These are phyloP conservation scores for Drosophila testacea DNA, from an alignment of 2,888 invertebrate genomes.

Conservation along the genomic window DNA sequence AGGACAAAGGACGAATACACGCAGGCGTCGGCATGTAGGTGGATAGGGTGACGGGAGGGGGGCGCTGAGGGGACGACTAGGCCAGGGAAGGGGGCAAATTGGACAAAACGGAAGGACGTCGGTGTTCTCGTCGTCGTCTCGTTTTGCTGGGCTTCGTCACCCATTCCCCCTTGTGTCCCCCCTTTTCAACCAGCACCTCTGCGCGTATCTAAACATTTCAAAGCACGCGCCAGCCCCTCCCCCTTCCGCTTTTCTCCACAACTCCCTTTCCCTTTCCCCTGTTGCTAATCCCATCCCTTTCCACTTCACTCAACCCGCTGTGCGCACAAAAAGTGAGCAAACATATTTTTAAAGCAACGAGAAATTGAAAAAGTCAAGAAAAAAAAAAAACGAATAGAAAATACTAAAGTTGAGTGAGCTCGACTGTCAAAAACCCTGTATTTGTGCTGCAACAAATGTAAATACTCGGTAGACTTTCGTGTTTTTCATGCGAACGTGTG, in stretches of 20 bases:
- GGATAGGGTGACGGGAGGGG: neutral
- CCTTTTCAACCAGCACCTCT: no score
- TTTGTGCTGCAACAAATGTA: no score
- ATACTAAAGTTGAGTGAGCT: neutral
- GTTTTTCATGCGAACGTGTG: no score
- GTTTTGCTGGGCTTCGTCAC: constrained; percentile 16
- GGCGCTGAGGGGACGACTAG: neutral
- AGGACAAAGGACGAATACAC: constrained; percentile 33
- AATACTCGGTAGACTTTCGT: no score
- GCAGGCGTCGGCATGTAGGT: constrained; percentile 39
- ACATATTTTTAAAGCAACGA: constrained; percentile 41
- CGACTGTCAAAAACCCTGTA: neutral
- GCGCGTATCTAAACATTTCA: neutral
- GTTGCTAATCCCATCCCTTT: no score
- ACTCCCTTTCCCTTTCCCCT: neutral
- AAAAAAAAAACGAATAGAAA: neutral
- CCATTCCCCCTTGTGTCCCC: neutral
- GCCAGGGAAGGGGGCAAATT: neutral
- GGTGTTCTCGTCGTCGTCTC: constrained; percentile 25
- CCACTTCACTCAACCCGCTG: no score
- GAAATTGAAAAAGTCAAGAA: constrained; percentile 38
- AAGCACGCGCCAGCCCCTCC: constrained; percentile 1
- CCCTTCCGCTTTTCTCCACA: no score
- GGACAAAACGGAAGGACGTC: constrained; percentile 54
- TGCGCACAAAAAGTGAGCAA: constrained; percentile 46